Percentiles rank a stretch among this genome's conserved stretches.
These are phyloP conservation scores for Papilio protenor DNA, from an alignment of 2,888 invertebrate genomes.

Conservation along the genomic window DNA sequence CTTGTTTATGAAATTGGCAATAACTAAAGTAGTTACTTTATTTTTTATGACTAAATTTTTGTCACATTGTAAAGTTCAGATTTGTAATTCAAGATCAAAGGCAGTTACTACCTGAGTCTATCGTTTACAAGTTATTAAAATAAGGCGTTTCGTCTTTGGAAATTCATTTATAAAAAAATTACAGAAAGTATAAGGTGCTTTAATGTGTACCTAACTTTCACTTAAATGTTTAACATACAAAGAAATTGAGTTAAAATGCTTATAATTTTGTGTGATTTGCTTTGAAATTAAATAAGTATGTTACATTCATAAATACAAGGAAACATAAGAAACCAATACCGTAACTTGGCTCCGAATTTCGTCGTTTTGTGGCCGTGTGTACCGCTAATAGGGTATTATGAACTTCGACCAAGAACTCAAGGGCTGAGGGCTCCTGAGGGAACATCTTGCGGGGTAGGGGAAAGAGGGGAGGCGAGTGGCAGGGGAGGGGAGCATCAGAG, in stretches of 20 bases:
- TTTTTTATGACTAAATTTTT: not conserved
- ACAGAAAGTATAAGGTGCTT: not conserved
- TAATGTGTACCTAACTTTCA: not conserved
- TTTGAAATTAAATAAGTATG: not conserved
- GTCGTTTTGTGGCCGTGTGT: conserved; percentile 68
- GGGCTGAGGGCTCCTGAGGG: conserved; percentile 64
- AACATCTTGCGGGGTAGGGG: conserved; percentile 51
- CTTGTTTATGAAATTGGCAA: not conserved
- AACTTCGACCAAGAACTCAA: conserved; percentile 75
- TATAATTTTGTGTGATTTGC: not conserved
- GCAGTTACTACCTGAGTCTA: not conserved
- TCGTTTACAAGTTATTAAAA: not conserved
- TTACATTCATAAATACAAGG: conserved; percentile 5
- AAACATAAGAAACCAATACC: conserved; percentile 45
- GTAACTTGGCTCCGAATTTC: conserved; percentile 49
- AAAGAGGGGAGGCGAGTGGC: conserved; percentile 45
- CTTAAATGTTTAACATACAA: not conserved
- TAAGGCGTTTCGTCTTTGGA: not conserved
- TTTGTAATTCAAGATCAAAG: not conserved
- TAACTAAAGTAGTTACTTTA: too few species aligned
- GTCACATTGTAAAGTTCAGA: not conserved
- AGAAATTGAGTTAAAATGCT: not conserved
- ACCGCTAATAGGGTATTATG: conserved; percentile 82
- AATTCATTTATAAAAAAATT: not conserved
- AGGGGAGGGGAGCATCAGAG: conserved; percentile 64